phyloP scores from a whole-genome alignment of 2,888 invertebrate species.

The Andrena flavipes region DNA sequence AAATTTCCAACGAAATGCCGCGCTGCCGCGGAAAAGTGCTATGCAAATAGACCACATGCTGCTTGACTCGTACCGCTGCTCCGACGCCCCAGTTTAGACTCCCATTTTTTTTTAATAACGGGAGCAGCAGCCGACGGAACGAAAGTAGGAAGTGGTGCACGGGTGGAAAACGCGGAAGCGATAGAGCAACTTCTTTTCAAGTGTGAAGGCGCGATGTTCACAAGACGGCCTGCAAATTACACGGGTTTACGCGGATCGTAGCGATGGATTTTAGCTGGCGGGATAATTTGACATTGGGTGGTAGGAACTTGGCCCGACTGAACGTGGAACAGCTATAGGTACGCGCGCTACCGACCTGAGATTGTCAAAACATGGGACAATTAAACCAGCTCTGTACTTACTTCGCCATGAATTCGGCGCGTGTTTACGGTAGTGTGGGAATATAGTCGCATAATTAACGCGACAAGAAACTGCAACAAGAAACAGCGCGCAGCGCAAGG shows the following conservation, averaged over 20 bases:
- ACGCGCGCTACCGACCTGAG: background rate
- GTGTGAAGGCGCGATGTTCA: background rate
- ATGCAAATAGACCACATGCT: constrained; percentile 13
- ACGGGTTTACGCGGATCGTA: background rate
- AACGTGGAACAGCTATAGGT: constrained; percentile 12
- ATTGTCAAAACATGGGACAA: constrained; percentile 46
- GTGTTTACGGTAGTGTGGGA: constrained; percentile 21
- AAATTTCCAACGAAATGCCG: constrained; percentile 16
- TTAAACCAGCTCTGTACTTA: constrained; percentile 37
- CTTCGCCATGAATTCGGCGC: constrained; percentile 32
- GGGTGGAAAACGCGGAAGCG: constrained; percentile 1
- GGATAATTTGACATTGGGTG: constrained; percentile 4
- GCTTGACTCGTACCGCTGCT: constrained; percentile 20
- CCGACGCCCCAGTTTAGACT: constrained; percentile 27
- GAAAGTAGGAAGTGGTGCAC: background rate
- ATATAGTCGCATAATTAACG: constrained; percentile 18
- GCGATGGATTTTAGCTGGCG: background rate
- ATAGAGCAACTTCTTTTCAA: background rate
- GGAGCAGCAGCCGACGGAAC: background rate
- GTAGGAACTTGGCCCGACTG: constrained; percentile 16
- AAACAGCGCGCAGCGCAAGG: background rate
- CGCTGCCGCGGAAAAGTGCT: constrained; percentile 16
- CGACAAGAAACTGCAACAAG: constrained; percentile 15
- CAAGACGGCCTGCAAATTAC: background rate
- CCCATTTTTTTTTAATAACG: constrained; percentile 11